Conservation (phyloP, 2,113 vertebrate genomes). For the Sorex fumeus region DNA sequence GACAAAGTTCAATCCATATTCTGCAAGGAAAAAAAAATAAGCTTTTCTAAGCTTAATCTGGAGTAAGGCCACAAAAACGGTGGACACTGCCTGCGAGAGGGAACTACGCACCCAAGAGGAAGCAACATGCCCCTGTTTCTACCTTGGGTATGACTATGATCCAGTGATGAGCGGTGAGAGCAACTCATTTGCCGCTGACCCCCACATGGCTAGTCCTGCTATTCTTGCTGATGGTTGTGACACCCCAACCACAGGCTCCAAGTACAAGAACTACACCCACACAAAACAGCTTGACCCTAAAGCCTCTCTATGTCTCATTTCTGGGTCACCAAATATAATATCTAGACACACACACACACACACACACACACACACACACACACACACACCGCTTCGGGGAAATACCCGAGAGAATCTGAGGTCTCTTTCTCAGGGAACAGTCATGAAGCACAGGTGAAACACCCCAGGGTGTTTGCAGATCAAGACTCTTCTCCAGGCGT, state of each 20-base stretch:
- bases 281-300: neutral
- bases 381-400: too few species aligned
- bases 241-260: neutral
- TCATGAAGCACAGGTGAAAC: neutral
- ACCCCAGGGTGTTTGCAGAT: neutral
- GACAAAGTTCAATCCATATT: neutral
- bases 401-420: neutral
- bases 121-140: neutral
- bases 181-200: neutral
- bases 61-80: neutral
- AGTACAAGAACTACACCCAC: neutral
- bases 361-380: neutral
- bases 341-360: neutral
- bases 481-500: neutral
- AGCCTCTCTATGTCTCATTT: too few species aligned
- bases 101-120: neutral
- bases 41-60: slow-evolving; percentile 24
- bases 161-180: neutral
- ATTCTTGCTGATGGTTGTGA: neutral
- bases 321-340: neutral
- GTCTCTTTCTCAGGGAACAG: neutral
- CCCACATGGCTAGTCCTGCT: neutral
- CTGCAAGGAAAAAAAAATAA: neutral
- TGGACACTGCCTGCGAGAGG: neutral
- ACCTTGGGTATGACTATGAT: neutral